Percentiles rank a stretch among this genome's conserved stretches.
Evolutionary conservation across 2,113 vertebrate genomes (phyloP).

Genomic region (Microcebus murinus): DNA sequence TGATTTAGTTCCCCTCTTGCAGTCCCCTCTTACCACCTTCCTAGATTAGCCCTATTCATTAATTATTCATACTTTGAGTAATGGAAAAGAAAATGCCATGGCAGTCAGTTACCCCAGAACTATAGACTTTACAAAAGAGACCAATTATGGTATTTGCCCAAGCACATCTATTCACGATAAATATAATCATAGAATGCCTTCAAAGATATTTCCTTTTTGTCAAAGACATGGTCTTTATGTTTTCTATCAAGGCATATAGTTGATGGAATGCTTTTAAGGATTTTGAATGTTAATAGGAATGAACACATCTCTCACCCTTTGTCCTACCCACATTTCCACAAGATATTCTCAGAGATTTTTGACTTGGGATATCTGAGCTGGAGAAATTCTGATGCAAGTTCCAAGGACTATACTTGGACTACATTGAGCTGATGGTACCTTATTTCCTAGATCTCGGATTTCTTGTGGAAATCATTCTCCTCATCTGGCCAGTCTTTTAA

Average conservation of each 20-base stretch:
- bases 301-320: neutral
- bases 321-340: neutral
- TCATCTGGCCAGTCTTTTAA: neutral
- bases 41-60: neutral
- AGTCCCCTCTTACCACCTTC: neutral
- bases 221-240: neutral
- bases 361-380: neutral
- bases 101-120: neutral
- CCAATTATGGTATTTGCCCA: neutral
- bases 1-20: neutral
- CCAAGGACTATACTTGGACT: neutral
- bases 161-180: neutral
- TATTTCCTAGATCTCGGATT: neutral
- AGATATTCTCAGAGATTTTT: slow-evolving; percentile 12
- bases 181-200: neutral
- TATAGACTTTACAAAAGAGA: neutral
- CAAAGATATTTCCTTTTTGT: neutral
- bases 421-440: neutral
- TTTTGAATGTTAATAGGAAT: slow-evolving; percentile 25
- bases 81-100: neutral
- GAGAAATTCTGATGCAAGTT: neutral
- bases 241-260: neutral
- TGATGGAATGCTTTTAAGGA: neutral
- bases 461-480: neutral
- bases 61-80: slow-evolving; percentile 1